Evolutionary conservation across 2,888 invertebrate genomes (phyloP), one percentile per base, ranked within the genome.

Genomic region (Drosophila acutilabella): DNA sequence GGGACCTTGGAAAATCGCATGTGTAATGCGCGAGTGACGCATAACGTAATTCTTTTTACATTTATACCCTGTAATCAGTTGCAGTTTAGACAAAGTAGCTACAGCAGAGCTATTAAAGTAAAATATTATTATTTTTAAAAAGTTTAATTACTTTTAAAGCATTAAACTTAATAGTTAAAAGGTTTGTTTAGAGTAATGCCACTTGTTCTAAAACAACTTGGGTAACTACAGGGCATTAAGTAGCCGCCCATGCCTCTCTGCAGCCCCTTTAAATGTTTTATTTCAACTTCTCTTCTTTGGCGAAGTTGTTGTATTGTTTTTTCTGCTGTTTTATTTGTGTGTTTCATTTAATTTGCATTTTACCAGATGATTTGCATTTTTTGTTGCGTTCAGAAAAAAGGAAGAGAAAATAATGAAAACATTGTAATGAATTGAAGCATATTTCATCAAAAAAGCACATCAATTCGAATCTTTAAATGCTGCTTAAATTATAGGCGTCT

Each of bases 261-360:
- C 20, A 20, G 20, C 4, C 6, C 6, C 13, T 41, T 60, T 61
- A 20, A 23, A 57, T 58, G 14, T 44, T 16, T 44, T 68, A 40
- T 48, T 54, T 38, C 58, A 26, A 52, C 44, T n/a, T 33, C 51
- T 50, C 11, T 45, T 69, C 23, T 38, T 44, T 33, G 38, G n/a
- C 45, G 13, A 8, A 2, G 36, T 30, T 36, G 13, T 54, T 16
- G 10, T 50, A 44, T 40, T 53, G 26, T 54, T 44, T 64, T 52
- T 36, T 23, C 14, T 40, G 30, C 8, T 30, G 30, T 16, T 26
- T 36, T 69, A 26, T 54, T 54, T 69, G 36, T 48, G 38, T 60
- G 41, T 20, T 65, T 57, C 36, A 57, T 76, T 81, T 81, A 64
- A 87, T 81, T 87, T 87, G 54, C 70, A 84, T 85, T 88, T 85